Evolutionary conservation across 2,888 invertebrate species (phyloP).

Genomic region (Mesorhabditis belari): DNA sequence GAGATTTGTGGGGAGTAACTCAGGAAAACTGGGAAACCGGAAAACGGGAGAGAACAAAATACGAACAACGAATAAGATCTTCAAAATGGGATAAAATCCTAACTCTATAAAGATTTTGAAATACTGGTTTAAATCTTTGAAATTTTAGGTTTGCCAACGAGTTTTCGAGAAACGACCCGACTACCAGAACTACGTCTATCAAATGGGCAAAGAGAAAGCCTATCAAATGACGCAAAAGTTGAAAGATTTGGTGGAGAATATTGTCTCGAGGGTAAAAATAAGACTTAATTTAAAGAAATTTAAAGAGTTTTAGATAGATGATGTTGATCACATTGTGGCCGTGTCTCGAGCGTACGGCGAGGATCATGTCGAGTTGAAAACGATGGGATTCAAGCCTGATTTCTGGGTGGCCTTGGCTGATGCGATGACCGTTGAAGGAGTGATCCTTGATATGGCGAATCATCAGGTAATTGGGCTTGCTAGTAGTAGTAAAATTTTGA

Average conservation of each 20-base stretch:
- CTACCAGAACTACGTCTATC: slow-evolving; percentile 38
- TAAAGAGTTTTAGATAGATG: slow-evolving; percentile 33
- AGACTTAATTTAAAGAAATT: not conserved
- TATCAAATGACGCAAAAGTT: slow-evolving; percentile 33
- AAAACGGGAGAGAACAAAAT: no score
- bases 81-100: no score
- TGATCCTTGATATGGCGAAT: slow-evolving; percentile 48
- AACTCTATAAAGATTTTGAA: no score
- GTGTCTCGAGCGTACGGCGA: slow-evolving; percentile 43
- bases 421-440: slow-evolving; percentile 50
- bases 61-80: no score
- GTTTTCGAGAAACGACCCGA: slow-evolving; percentile 51
- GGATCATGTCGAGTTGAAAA: slow-evolving; percentile 45
- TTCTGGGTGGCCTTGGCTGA: slow-evolving; percentile 52
- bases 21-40: no score
- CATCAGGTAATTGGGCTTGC: slow-evolving; percentile 40
- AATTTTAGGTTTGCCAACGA: slow-evolving; percentile 34
- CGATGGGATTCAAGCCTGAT: slow-evolving; percentile 51
- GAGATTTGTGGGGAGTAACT: no score
- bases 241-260: slow-evolving; percentile 43
- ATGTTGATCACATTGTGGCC: slow-evolving; percentile 38
- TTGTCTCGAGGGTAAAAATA: slow-evolving; percentile 34
- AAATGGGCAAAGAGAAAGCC: slow-evolving; percentile 43
- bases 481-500: no score
- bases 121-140: not conserved